Percentiles rank a stretch among this genome's conserved stretches.
Conservation (phyloP, 2,113 vertebrate species). For the Lagopus leucura region DNA sequence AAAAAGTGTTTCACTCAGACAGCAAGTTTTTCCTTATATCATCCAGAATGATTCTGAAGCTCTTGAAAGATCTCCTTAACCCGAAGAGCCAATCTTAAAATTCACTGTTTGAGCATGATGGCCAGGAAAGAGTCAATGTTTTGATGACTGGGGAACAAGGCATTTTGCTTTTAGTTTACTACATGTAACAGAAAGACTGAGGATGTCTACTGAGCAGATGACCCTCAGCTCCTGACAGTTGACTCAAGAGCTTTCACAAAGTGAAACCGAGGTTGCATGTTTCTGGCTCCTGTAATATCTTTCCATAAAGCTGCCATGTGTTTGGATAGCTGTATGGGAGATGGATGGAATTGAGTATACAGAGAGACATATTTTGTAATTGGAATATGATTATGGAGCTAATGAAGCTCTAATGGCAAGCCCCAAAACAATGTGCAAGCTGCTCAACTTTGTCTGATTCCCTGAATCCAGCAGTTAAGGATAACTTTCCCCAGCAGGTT, state of each 20-base stretch:
- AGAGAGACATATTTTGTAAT: not conserved
- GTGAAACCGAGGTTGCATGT: not conserved
- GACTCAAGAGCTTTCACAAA: not conserved
- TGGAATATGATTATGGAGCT: not conserved
- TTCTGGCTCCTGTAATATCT: not conserved
- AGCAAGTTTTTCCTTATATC: not conserved
- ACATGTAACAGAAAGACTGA: not conserved
- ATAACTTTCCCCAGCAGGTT: not conserved
- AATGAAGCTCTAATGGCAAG: conserved; percentile 38
- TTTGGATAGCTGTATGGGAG: not conserved
- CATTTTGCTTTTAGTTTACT: not conserved
- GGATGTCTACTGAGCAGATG: not conserved
- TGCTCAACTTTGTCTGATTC: not conserved
- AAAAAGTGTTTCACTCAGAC: not conserved
- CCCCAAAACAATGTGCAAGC: not conserved
- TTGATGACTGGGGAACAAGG: not conserved
- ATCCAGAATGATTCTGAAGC: not conserved
- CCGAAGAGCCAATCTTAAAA: not conserved
- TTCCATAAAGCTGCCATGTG: not conserved
- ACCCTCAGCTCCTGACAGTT: not conserved
- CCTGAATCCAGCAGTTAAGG: not conserved
- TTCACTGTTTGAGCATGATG: not conserved
- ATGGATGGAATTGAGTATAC: not conserved
- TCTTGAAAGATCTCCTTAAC: not conserved
- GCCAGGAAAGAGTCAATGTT: not conserved